These are phyloP conservation scores for Channa maculata DNA, from an alignment of 2,113 vertebrate species.

Conservation along the genomic window DNA sequence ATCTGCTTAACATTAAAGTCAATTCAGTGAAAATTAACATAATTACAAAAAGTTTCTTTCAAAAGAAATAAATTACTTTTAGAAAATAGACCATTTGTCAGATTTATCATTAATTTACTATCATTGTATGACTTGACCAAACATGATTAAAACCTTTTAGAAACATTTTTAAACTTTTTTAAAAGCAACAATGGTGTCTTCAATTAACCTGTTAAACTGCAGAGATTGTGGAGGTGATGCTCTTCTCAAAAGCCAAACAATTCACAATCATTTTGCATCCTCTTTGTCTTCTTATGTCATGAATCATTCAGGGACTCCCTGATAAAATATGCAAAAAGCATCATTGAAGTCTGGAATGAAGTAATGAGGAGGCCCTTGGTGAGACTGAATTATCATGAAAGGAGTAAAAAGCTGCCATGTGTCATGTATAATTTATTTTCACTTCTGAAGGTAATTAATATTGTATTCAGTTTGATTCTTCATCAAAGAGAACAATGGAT, in stretches of 20 bases:
- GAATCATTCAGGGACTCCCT: slow-evolving; percentile 46
- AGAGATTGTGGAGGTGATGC: background rate
- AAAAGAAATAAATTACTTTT: background rate
- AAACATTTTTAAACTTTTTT: background rate
- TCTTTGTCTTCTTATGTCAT: slow-evolving; percentile 36
- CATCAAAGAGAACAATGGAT: background rate
- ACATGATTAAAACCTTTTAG: too few species aligned
- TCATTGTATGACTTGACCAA: too few species aligned
- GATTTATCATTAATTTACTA: too few species aligned
- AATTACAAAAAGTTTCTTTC: background rate
- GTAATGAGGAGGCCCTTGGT: slow-evolving; percentile 4
- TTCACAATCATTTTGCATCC: background rate
- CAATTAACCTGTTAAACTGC: background rate
- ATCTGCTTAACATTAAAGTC: background rate
- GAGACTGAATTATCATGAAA: slow-evolving; percentile 14
- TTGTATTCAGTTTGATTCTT: background rate
- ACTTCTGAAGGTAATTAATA: slow-evolving; percentile 6
- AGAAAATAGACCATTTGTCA: background rate
- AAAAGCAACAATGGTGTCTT: background rate
- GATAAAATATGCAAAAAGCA: slow-evolving; percentile 50
- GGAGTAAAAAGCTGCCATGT: slow-evolving; percentile 11
- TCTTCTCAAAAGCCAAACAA: background rate
- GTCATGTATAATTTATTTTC: slow-evolving; percentile 37
- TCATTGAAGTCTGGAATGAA: slow-evolving; percentile 32
- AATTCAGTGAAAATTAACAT: background rate